Evolutionary conservation across 2,113 vertebrate genomes (phyloP).

Genomic region (Heteronetta atricapilla): DNA sequence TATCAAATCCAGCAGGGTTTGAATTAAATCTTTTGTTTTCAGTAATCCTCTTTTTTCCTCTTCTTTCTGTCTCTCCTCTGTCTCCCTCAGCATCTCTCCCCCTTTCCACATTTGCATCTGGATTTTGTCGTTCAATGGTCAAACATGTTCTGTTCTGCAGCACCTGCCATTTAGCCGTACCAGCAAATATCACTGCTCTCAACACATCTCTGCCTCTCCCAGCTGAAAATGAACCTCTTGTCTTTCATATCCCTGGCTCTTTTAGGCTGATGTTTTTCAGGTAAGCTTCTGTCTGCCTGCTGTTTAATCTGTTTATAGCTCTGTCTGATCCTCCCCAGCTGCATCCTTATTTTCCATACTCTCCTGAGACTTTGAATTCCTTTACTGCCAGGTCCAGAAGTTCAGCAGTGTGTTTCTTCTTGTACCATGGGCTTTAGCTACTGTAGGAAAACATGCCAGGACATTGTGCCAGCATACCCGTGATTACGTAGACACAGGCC

Average conservation of each 20-base stretch:
- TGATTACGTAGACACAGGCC: not conserved
- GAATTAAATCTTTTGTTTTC: not conserved
- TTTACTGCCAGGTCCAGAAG: not conserved
- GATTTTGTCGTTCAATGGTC: not conserved
- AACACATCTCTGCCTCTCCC: not conserved
- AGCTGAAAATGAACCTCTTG: not conserved
- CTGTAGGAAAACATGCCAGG: not conserved
- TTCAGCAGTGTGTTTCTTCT: not conserved
- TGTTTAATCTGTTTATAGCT: constrained; percentile 19
- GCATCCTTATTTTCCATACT: not conserved
- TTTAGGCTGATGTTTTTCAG: not conserved
- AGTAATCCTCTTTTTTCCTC: not conserved
- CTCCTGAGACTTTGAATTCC: not conserved
- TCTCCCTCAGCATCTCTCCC: not conserved
- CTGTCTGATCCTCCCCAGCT: constrained; percentile 15
- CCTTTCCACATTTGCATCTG: not conserved
- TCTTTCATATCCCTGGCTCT: not conserved
- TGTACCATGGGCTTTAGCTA: not conserved
- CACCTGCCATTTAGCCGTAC: not conserved
- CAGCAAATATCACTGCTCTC: not conserved
- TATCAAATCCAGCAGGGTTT: not conserved
- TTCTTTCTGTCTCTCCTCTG: not conserved
- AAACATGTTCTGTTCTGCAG: not conserved
- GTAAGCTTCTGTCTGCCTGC: not conserved
- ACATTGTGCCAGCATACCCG: not conserved